A percentile compares a stretch with the other conserved stretches of the same genome.
phyloP scores from a whole-genome alignment of 2,888 invertebrate species.

The Luperina nickerlii region DNA sequence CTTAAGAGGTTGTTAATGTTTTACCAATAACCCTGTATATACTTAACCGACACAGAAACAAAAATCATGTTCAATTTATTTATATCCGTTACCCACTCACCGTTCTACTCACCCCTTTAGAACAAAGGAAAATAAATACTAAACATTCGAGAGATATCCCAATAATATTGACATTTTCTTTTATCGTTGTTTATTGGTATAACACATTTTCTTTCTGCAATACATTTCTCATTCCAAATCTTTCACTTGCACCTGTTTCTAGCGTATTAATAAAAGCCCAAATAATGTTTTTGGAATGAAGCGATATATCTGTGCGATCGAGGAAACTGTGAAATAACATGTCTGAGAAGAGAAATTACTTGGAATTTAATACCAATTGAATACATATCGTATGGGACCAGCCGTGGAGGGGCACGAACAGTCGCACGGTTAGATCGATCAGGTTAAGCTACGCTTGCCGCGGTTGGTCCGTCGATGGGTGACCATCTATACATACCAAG shows the following conservation, averaged over 20 bases:
- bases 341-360: constrained; percentile 11
- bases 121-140: constrained; percentile 20
- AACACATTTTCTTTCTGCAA: constrained; percentile 27
- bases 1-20: too few relatives aligned
- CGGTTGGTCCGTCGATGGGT: too few relatives aligned
- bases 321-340: constrained; percentile 34
- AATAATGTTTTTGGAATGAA: constrained; percentile 24
- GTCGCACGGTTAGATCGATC: too few relatives aligned
- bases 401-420: too few relatives aligned
- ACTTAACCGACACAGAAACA: not conserved
- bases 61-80: not conserved
- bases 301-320: constrained; percentile 23
- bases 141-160: not conserved
- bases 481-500: too few relatives aligned
- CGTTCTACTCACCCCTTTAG: constrained; percentile 8
- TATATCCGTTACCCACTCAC: not conserved
- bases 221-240: constrained; percentile 28
- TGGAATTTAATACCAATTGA: not conserved
- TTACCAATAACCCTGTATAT: too few relatives aligned
- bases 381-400: not conserved
- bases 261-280: not conserved
- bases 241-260: constrained; percentile 31
- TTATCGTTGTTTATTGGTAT: constrained; percentile 14
- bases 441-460: too few relatives aligned
- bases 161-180: constrained; percentile 40